These are phyloP conservation scores for Geococcyx californianus DNA, from an alignment of 2,113 vertebrate genomes.

Conservation along the genomic window DNA sequence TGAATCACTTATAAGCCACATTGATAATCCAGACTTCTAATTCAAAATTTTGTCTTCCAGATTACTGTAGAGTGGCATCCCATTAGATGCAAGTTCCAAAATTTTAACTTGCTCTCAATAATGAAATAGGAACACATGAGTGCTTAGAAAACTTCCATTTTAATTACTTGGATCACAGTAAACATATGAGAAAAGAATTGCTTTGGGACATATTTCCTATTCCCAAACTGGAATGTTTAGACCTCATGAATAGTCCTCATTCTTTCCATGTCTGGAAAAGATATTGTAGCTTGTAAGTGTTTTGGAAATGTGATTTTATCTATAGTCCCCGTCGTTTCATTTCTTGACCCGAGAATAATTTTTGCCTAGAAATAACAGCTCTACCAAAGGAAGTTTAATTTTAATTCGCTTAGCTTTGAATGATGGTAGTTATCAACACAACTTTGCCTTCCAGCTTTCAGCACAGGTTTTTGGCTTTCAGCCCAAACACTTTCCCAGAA, in stretches of 20 bases:
- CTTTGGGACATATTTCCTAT: neutral
- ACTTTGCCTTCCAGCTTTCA: neutral
- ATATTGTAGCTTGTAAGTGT: neutral
- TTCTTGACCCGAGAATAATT: neutral
- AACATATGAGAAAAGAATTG: neutral
- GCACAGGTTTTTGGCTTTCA: neutral
- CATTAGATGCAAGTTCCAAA: neutral
- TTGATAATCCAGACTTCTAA: neutral
- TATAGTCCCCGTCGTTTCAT: neutral
- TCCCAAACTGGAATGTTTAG: too few relatives aligned
- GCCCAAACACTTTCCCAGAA: neutral
- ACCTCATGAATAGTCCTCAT: too few relatives aligned
- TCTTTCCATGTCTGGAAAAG: neutral
- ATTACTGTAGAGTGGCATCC: neutral
- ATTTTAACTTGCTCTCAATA: accelerated
- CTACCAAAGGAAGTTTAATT: neutral
- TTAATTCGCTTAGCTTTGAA: neutral
- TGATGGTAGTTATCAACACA: neutral
- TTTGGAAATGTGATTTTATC: neutral
- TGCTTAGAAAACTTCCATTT: neutral
- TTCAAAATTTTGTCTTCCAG: neutral
- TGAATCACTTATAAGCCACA: neutral
- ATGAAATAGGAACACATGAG: accelerated
- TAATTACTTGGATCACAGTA: neutral
- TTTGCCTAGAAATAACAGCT: neutral